A percentile compares a stretch with the other conserved stretches of the same genome.
These are phyloP conservation scores for Peromyscus attwateri DNA, from an alignment of 2,797 vertebrate species.

Conservation along the genomic window DNA sequence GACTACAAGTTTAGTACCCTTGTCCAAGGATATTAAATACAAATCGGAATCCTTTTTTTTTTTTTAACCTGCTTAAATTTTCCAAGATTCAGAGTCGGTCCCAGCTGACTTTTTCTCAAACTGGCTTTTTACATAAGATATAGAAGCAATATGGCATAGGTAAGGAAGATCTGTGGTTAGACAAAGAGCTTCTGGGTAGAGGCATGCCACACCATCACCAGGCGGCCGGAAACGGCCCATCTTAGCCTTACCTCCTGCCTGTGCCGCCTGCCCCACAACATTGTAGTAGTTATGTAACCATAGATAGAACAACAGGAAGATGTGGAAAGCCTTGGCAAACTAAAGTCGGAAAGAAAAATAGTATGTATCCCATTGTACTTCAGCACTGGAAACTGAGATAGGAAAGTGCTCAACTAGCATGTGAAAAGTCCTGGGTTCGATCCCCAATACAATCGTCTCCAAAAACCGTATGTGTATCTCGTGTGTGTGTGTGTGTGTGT, in stretches of 20 bases:
- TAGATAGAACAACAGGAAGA: background rate
- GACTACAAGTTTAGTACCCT: conserved; percentile 77
- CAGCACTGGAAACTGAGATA: background rate
- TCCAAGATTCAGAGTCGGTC: conserved; percentile 61
- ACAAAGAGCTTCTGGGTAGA: background rate
- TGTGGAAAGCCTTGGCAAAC: background rate
- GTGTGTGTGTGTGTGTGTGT: background rate
- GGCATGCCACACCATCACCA: background rate
- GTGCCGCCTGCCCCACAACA: background rate
- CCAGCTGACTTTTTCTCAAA: conserved; percentile 61
- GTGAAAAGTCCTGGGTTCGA: background rate
- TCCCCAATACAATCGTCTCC: background rate
- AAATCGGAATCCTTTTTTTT: conserved; percentile 60
- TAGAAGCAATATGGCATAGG: background rate
- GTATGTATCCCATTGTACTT: background rate
- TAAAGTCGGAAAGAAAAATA: background rate
- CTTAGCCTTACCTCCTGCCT: background rate
- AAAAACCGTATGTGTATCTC: background rate
- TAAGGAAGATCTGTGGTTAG: background rate
- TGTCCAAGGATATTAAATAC: conserved; percentile 77
- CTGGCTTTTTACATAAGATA: conserved; percentile 12
- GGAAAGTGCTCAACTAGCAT: background rate
- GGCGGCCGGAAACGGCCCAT: background rate
- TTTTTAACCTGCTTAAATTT: conserved; percentile 70
- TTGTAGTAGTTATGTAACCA: background rate